phyloP scores from a whole-genome alignment of 1,140 invertebrate species.

The Scaptomyza pallida region DNA sequence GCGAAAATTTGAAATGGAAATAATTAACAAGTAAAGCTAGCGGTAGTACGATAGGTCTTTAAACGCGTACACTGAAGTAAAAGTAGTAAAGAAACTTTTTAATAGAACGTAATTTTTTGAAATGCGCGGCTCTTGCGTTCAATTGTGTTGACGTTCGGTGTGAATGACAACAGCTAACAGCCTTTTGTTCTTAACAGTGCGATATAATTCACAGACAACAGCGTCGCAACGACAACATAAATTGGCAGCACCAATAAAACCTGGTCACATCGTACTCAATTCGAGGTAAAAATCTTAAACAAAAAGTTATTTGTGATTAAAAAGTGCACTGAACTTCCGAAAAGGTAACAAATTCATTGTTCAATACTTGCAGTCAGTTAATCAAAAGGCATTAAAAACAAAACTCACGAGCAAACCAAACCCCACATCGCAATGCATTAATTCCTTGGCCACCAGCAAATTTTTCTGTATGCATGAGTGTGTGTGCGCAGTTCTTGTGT shows the following conservation, averaged over 20 bases:
- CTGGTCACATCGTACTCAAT: conserved; percentile 36
- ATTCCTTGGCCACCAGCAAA: conserved; percentile 48
- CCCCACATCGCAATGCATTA: conserved; percentile 42
- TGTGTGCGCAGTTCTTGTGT: conserved; percentile 36
- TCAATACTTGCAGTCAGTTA: conserved; percentile 37
- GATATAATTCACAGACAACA: conserved; percentile 9
- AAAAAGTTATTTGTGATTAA: conserved; percentile 48
- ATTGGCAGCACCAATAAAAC: conserved; percentile 16
- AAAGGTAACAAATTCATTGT: conserved; percentile 44
- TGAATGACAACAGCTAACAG: conserved; percentile 16
- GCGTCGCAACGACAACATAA: conserved; percentile 20
- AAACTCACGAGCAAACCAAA: conserved; percentile 38
- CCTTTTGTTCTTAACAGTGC: conserved; percentile 2
- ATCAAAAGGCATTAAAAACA: conserved; percentile 42
- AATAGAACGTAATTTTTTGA: no score
- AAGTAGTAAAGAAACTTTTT: no score
- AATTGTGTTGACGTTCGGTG: background rate
- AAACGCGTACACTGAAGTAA: no score
- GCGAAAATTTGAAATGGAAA: no score
- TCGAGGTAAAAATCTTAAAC: conserved; percentile 52
- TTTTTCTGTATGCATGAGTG: conserved; percentile 52
- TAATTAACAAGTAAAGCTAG: no score
- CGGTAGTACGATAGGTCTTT: no score
- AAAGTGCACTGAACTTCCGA: conserved; percentile 48
- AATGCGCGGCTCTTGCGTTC: background rate